phyloP scores from a whole-genome alignment of 2,888 invertebrate species.

The Eupeodes luniger region DNA sequence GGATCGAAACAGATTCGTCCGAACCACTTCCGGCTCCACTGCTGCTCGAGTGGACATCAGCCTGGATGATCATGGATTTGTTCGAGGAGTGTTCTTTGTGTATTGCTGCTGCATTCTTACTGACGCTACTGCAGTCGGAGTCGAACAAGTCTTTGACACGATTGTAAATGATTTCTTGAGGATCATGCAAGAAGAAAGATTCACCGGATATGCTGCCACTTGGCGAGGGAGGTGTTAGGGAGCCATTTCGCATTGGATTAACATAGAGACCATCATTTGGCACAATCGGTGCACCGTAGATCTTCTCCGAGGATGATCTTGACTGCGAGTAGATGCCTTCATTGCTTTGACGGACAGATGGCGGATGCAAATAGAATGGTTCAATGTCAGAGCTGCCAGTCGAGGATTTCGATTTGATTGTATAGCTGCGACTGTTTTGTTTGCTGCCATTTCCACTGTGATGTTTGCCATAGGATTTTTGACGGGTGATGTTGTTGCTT shows the following conservation, averaged over 20 bases:
- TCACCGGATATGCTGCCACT: constrained; percentile 87
- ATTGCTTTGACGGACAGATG: constrained; percentile 84
- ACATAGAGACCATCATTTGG: constrained; percentile 91
- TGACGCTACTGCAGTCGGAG: constrained; percentile 83
- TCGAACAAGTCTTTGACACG: constrained; percentile 93
- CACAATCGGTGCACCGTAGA: constrained; percentile 81
- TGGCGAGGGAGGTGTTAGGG: constrained; percentile 86
- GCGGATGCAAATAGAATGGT: constrained; percentile 92
- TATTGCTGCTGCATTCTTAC: constrained; percentile 77
- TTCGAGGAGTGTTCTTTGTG: constrained; percentile 77
- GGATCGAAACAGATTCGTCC: constrained; percentile 87
- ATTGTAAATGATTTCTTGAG: constrained; percentile 92
- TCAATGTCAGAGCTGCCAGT: constrained; percentile 85
- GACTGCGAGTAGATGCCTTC: constrained; percentile 82
- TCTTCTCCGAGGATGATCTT: constrained; percentile 82
- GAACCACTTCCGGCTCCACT: constrained; percentile 87
- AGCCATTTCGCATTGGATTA: constrained; percentile 89
- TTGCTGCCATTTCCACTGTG: constrained; percentile 80
- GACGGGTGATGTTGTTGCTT: constrained; percentile 79
- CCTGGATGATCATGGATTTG: constrained; percentile 89
- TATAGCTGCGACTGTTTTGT: constrained; percentile 83
- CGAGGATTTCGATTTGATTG: constrained; percentile 84
- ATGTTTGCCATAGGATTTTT: constrained; percentile 77
- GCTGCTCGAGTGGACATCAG: constrained; percentile 92
- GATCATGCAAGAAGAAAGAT: constrained; percentile 94